phyloP scores from a whole-genome alignment of 2,797 vertebrate species.

The Menidia menidia region DNA sequence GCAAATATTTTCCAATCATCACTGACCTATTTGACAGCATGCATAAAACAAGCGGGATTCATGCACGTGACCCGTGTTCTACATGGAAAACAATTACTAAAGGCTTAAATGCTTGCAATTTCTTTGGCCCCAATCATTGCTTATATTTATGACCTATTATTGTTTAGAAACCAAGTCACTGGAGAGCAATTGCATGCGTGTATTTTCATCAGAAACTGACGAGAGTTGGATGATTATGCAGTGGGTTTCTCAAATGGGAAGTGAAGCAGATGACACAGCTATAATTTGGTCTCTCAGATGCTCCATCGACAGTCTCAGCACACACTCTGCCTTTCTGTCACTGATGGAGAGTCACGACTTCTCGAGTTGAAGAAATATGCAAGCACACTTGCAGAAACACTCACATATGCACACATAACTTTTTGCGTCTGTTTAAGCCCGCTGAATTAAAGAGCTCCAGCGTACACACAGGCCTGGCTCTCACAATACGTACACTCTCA shows the following conservation, averaged over 20 bases:
- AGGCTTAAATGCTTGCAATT: conserved; percentile 7
- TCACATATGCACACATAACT: conserved; percentile 45
- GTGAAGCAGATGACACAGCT: conserved; percentile 80
- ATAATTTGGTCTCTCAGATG: conserved; percentile 78
- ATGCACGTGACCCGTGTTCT: background rate
- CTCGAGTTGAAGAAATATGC: conserved; percentile 73
- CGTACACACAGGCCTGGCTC: conserved; percentile 20
- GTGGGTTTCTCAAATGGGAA: conserved; percentile 67
- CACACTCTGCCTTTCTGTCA: conserved; percentile 70
- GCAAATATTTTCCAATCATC: background rate
- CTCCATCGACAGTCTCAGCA: conserved; percentile 78
- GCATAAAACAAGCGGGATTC: background rate
- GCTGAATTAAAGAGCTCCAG: conserved; percentile 59
- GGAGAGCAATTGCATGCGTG: conserved; percentile 55
- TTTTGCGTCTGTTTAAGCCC: conserved; percentile 64
- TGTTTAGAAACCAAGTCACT: conserved; percentile 54
- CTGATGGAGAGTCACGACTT: conserved; percentile 80
- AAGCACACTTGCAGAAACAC: conserved; percentile 42
- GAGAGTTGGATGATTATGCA: conserved; percentile 70
- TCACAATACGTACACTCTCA: conserved; percentile 19
- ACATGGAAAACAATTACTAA: conserved; percentile 2
- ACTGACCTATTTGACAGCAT: background rate
- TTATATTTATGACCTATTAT: conserved; percentile 40
- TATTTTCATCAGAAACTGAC: conserved; percentile 66
- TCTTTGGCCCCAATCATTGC: conserved; percentile 6